Percentiles rank a stretch among this genome's conserved stretches.
These are phyloP conservation scores for Thalpophila matura DNA, from an alignment of 2,888 invertebrate species.

Conservation along the genomic window DNA sequence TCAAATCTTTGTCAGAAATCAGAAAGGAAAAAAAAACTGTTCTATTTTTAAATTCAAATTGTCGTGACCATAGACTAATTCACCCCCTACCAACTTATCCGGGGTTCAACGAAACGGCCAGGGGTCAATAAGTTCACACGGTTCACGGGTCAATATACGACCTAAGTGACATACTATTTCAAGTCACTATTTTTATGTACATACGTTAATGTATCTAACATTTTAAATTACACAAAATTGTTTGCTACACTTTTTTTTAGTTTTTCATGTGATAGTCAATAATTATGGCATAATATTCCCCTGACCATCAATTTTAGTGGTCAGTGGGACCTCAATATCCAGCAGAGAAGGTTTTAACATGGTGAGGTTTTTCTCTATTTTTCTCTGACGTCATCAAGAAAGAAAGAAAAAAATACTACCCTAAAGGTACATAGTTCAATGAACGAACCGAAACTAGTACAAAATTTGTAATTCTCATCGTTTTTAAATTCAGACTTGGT, in stretches of 20 bases:
- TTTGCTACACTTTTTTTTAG: too few relatives aligned
- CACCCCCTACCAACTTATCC: constrained; percentile 42
- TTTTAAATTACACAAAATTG: too few relatives aligned
- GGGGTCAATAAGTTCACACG: constrained; percentile 65
- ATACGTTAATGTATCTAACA: too few relatives aligned
- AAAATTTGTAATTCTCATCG: constrained; percentile 79
- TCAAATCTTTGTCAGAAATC: too few relatives aligned
- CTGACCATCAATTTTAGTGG: too few relatives aligned
- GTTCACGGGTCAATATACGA: constrained; percentile 75
- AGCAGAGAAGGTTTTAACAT: too few relatives aligned
- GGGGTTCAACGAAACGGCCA: constrained; percentile 49
- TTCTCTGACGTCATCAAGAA: neutral
- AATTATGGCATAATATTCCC: too few relatives aligned
- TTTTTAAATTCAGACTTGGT: constrained; percentile 55
- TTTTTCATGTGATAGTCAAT: too few relatives aligned
- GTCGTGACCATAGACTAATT: constrained; percentile 36
- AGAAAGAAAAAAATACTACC: neutral
- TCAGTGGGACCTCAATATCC: too few relatives aligned
- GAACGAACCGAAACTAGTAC: constrained; percentile 67
- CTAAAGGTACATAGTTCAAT: constrained; percentile 65
- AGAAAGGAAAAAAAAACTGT: neutral
- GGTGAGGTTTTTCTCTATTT: too few relatives aligned
- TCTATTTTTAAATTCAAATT: constrained; percentile 28
- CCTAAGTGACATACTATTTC: constrained; percentile 70
- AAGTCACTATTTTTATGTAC: too few relatives aligned